Evolutionary conservation across 2,888 invertebrate genomes (phyloP).

Genomic region (Pteria penguin): DNA sequence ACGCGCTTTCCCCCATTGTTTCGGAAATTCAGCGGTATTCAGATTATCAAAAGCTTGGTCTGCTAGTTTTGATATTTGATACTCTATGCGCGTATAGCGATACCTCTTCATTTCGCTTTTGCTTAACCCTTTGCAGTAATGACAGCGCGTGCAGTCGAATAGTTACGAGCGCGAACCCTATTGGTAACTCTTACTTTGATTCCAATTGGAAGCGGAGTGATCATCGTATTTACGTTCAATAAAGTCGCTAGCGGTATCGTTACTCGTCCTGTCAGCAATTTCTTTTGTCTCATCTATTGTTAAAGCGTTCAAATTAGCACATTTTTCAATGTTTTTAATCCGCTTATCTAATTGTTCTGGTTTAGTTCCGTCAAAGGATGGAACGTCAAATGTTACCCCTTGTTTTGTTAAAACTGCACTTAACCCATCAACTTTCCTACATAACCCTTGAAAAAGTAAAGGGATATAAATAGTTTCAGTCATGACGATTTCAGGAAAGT

Average conservation of each 20-base stretch:
- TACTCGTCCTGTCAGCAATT: background rate
- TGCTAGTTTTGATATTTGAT: too few relatives aligned
- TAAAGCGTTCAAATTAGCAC: background rate
- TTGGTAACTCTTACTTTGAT: conserved; percentile 6
- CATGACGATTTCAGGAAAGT: too few relatives aligned
- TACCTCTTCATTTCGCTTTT: conserved; percentile 34
- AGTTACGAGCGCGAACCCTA: conserved; percentile 28
- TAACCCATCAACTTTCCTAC: background rate
- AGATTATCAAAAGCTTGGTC: too few relatives aligned
- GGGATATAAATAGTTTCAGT: too few relatives aligned
- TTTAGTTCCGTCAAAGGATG: background rate
- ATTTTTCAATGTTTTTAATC: background rate
- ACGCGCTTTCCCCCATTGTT: too few relatives aligned
- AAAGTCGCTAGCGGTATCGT: background rate
- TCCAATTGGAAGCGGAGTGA: conserved; percentile 1
- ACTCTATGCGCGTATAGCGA: conserved; percentile 42
- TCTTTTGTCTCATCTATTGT: background rate
- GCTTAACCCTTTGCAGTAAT: conserved; percentile 31
- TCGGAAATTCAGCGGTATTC: too few relatives aligned
- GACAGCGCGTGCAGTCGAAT: conserved; percentile 42
- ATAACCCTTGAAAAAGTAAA: background rate
- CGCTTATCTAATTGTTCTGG: background rate
- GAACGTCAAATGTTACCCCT: background rate
- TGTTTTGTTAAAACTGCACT: background rate
- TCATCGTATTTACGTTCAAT: conserved; percentile 1